These are phyloP conservation scores for Crambe crambe DNA, from an alignment of 37 sponge, comb jelly and placozoan species.

Conservation along the genomic window DNA sequence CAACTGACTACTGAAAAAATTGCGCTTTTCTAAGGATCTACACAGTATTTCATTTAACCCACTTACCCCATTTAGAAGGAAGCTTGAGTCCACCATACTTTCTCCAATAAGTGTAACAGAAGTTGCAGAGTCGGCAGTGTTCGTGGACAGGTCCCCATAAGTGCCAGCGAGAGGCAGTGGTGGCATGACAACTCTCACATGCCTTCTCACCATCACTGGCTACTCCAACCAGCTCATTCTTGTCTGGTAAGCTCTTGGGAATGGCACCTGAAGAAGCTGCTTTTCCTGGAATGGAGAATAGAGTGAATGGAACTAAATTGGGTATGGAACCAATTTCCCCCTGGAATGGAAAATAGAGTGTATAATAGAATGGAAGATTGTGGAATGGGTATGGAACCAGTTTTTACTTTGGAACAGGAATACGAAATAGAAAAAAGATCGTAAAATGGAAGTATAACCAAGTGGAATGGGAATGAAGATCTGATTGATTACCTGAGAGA, in stretches of 20 bases:
- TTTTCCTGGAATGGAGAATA: constrained; percentile 32
- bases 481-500: constrained; percentile 40
- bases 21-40: too few relatives aligned
- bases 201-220: constrained; percentile 80
- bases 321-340: too few relatives aligned
- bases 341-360: neutral
- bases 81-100: constrained; percentile 95
- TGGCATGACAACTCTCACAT: constrained; percentile 78
- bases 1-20: too few relatives aligned
- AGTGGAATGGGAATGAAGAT: neutral
- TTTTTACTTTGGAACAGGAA: too few relatives aligned
- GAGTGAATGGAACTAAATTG: neutral
- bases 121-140: constrained; percentile 81
- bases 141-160: constrained; percentile 87
- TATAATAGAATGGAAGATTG: neutral
- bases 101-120: constrained; percentile 92
- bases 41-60: too few relatives aligned
- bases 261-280: constrained; percentile 72
- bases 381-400: neutral
- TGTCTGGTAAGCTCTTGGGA: constrained; percentile 33
- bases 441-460: neutral
- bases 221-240: constrained; percentile 19
- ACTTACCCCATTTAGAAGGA: constrained; percentile 87
- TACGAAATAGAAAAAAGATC: neutral
- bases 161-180: constrained; percentile 69